A percentile compares a stretch with the other conserved stretches of the same genome.
phyloP scores from a whole-genome alignment of 2,113 vertebrate species.

The Perca fluviatilis region DNA sequence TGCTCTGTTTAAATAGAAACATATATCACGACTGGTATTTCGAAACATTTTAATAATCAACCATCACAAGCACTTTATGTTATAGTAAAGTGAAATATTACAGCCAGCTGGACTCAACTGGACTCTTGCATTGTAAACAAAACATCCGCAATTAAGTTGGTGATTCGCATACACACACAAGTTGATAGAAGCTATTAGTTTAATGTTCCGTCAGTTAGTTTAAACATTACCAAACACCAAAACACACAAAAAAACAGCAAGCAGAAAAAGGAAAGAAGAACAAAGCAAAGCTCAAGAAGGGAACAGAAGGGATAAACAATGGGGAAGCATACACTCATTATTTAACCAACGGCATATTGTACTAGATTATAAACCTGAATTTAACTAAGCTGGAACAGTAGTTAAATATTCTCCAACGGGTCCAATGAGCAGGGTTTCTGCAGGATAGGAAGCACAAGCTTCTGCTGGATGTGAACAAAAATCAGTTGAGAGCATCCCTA shows the following conservation, averaged over 20 bases:
- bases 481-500: background rate
- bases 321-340: background rate
- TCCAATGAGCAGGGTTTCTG: background rate
- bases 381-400: background rate
- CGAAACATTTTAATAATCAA: background rate
- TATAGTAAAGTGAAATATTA: background rate
- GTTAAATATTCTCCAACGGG: conserved; percentile 5
- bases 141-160: background rate
- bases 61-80: background rate
- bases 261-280: background rate
- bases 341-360: background rate
- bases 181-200: background rate
- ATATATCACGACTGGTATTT: background rate
- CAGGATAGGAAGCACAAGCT: background rate
- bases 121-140: background rate
- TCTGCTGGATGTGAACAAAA: background rate
- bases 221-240: background rate
- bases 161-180: background rate
- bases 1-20: background rate
- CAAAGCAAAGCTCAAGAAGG: background rate
- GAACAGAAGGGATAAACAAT: background rate
- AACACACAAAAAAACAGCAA: background rate
- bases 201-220: background rate
- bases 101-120: background rate
- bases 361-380: background rate